Evolutionary conservation across 2,113 vertebrate species (phyloP).

Genomic region (Dunckerocampus dactyliophorus): DNA sequence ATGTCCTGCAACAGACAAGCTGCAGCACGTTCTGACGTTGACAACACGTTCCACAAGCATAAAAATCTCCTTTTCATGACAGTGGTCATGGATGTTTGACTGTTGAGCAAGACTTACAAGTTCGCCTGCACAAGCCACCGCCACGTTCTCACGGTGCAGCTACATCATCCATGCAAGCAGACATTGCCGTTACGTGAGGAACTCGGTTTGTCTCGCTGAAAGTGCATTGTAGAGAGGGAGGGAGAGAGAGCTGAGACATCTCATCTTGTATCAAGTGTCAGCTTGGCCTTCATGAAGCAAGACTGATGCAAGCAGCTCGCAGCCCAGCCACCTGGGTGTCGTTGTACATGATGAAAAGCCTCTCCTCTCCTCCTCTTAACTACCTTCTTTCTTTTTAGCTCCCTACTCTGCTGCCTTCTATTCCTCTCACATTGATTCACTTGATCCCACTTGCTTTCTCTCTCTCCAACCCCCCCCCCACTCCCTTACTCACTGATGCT

Average conservation of each 20-base stretch:
- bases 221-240: too few relatives aligned
- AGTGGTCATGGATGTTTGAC: too few relatives aligned
- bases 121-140: too few relatives aligned
- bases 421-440: conserved; percentile 1
- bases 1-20: too few relatives aligned
- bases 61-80: too few relatives aligned
- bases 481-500: conserved; percentile 5
- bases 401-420: background rate
- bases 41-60: too few relatives aligned
- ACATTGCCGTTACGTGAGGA: too few relatives aligned
- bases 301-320: conserved; percentile 1
- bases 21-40: too few relatives aligned
- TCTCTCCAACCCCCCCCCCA: background rate
- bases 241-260: background rate
- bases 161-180: too few relatives aligned
- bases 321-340: background rate
- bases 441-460: background rate
- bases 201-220: too few relatives aligned
- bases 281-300: conserved; percentile 4
- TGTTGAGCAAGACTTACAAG: too few relatives aligned
- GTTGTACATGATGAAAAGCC: conserved; percentile 7
- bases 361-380: conserved; percentile 1
- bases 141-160: too few relatives aligned
- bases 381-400: conserved; percentile 3
- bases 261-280: background rate